Evolutionary conservation across 2,113 vertebrate genomes (phyloP).

Genomic region (Pangasianodon hypophthalmus): DNA sequence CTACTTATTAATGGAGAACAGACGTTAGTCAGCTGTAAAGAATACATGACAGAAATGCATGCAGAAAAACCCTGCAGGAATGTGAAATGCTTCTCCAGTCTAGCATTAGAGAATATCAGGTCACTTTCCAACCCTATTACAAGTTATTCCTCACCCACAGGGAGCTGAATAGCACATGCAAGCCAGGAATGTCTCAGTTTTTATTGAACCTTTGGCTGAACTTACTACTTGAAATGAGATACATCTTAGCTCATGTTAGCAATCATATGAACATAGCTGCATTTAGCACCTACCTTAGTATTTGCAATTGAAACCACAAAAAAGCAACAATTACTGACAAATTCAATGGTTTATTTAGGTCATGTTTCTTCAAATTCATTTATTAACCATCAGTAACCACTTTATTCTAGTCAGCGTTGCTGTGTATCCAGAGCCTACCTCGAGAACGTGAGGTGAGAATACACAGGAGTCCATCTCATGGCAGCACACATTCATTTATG

Average conservation of each 20-base stretch:
- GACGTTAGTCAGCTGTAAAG: background rate
- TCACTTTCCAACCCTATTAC: background rate
- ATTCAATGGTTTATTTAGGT: background rate
- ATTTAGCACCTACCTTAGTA: background rate
- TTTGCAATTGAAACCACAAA: background rate
- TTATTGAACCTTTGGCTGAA: slow-evolving; percentile 38
- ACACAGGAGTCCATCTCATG: background rate
- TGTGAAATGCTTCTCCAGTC: background rate
- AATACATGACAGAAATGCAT: slow-evolving; percentile 27
- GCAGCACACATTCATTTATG: background rate
- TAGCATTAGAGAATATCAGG: background rate
- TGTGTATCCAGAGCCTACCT: background rate
- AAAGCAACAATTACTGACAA: too few species aligned
- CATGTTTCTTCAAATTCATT: background rate
- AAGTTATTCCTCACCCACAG: background rate
- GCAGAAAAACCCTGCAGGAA: background rate
- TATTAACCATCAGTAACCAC: background rate
- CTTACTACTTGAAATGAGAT: slow-evolving; percentile 27
- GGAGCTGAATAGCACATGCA: background rate
- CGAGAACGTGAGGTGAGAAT: background rate
- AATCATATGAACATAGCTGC: background rate
- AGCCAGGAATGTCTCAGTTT: background rate
- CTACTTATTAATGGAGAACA: background rate
- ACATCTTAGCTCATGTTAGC: background rate
- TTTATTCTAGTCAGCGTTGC: background rate